Base-by-base conservation (phyloP, 2,888 invertebrate species). In the Sarcophaga variegata region DNA sequence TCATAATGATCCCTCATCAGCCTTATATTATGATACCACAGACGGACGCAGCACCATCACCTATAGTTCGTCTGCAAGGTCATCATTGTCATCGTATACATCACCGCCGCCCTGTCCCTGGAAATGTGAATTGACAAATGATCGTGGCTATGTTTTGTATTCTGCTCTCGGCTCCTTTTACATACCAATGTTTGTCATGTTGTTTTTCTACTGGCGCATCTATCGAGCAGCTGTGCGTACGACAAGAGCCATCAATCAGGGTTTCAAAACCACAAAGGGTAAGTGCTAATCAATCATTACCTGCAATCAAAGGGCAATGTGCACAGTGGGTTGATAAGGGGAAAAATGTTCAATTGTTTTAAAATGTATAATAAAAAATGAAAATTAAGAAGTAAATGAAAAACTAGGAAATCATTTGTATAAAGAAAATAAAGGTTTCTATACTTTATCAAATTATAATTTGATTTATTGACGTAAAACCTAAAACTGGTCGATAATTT, bases 91-190 rank as follows among this genome's bases (percentile, higher is more conserved):
- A 8, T 45, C 83, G 25, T 80, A 78, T 60, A 20, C 76, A n/a
- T 89, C 91, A 64, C 93, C 94, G 90, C 95, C 95, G 2, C 95
- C 96, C 27, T 97, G 97, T 91, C 96, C 96, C 12, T 97, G 97
- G 96, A 97, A 96, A 89, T 98, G 98, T 92, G 97, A 98, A 93
- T 95, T 98, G 88, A 98, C 98, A 91, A 97, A 97, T 94, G 98
- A 98, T 93, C 96, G 97, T 70, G 98, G 98, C 78, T 99, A 99
- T 94, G 98, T 99, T 81, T 96, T 99, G 80, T 99, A 99, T 94
- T 98, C 98, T 4, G 99, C 99, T 0, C 95, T 99, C 37, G 99
- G 99, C n/a, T 98, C 98, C 88, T 99, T 99, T 95, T 99, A 98
- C 94, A 96, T 99, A 91, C 99, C 99, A 63, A 98, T 98, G 98